A percentile compares a stretch with the other conserved stretches of the same genome.
Conservation (phyloP, 2,888 invertebrate genomes). For the Endomychus coccineus region DNA sequence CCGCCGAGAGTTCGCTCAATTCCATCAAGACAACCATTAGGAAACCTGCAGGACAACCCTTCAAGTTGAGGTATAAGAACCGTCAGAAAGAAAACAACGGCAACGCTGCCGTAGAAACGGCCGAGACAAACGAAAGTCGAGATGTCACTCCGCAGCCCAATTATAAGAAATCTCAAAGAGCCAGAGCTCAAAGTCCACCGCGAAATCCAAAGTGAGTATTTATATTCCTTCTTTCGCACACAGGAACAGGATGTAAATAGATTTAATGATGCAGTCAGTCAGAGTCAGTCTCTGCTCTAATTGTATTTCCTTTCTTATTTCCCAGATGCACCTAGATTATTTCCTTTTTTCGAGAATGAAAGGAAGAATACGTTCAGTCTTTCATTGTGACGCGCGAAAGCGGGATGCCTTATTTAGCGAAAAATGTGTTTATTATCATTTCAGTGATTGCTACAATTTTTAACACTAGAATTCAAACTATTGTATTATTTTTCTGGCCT, state of each 20-base stretch:
- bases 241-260: too few relatives aligned
- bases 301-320: too few relatives aligned
- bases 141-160: constrained; percentile 24
- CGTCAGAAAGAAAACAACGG: constrained; percentile 42
- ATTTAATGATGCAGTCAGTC: not conserved
- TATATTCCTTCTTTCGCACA: not conserved
- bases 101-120: constrained; percentile 33
- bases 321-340: too few relatives aligned
- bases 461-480: too few relatives aligned
- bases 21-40: constrained; percentile 47
- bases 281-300: too few relatives aligned
- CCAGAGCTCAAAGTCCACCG: constrained; percentile 32
- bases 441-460: too few relatives aligned
- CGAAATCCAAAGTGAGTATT: constrained; percentile 43
- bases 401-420: too few relatives aligned
- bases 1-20: constrained; percentile 26
- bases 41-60: constrained; percentile 40
- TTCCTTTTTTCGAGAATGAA: too few relatives aligned
- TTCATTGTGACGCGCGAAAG: too few relatives aligned
- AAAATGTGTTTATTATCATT: too few relatives aligned
- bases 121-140: constrained; percentile 32
- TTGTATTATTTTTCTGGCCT: too few relatives aligned
- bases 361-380: too few relatives aligned
- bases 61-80: constrained; percentile 51
- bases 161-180: constrained; percentile 32